phyloP scores from a whole-genome alignment of 2,113 vertebrate genomes.

The Phalacrocorax pelagicus region DNA sequence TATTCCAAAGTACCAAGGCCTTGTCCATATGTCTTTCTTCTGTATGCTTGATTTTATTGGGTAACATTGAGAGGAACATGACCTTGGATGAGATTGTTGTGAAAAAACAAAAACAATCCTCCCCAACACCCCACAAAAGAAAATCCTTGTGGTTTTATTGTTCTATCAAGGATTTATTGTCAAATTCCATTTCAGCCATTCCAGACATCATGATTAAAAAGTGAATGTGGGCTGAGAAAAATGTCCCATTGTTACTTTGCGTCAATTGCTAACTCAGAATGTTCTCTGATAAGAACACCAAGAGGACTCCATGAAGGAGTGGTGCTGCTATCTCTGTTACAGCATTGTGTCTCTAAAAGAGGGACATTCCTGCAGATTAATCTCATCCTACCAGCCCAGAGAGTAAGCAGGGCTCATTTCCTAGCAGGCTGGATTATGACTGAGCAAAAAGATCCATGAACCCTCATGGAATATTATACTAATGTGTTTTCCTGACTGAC shows the following conservation, averaged over 20 bases:
- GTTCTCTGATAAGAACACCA: neutral
- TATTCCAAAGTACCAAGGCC: neutral
- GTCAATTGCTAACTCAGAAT: neutral
- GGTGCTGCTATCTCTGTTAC: neutral
- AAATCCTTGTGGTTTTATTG: slow-evolving; percentile 7
- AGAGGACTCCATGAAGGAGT: neutral
- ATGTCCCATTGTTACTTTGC: slow-evolving; percentile 9
- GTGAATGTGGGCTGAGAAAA: neutral
- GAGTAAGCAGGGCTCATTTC: neutral
- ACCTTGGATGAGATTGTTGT: neutral
- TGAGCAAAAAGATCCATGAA: neutral
- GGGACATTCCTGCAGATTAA: neutral
- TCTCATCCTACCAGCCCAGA: neutral
- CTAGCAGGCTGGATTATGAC: neutral
- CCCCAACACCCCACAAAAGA: neutral
- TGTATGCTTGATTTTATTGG: slow-evolving; percentile 28
- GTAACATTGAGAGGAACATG: neutral
- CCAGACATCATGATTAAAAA: slow-evolving; percentile 27
- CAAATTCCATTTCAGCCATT: slow-evolving; percentile 42
- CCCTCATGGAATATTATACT: neutral
- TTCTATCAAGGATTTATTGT: slow-evolving; percentile 21
- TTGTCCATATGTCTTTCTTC: slow-evolving; percentile 1
- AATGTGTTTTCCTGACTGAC: neutral
- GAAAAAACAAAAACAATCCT: neutral
- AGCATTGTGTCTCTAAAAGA: neutral